Base-by-base conservation (phyloP, 2,888 invertebrate species). In the Chrysomela aeneicollis region DNA sequence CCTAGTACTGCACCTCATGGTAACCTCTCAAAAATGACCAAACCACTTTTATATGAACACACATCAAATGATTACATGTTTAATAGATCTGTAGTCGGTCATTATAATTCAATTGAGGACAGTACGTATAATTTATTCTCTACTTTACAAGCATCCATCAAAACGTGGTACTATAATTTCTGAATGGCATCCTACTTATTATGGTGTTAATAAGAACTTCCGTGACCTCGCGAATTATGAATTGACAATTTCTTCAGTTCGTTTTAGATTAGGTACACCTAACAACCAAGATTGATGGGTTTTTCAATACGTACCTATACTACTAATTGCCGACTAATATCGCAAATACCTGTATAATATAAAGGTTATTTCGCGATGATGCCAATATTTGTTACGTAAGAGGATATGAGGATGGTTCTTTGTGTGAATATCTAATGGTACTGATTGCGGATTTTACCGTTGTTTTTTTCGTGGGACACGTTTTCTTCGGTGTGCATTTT, bases 391-490 rank as follows among this genome's bases (percentile, higher is more conserved):
- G 42, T 42, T 42, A 42, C 12, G 42, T 42, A 42, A 42, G 42
- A 42, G 42, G 42, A 42, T 42, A 42, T 15, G 42, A 42, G 42
- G 42, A 42, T 42, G 15, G 42, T 42, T 42, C 42, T 42, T 42
- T 42, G 42, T 42, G 15, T 6, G n/a, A 15, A 15, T 4, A 42
- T 42, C 12, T 2, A 26, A 15, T 15, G 15, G n/a, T 35, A 15
- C 42, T 42, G 42, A 42, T 42, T 42, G n/a, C 42, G 3, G 42
- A 15, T 42, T 42, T 42, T 42, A 42, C 42, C 42, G 42, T 42
- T 15, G 42, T 42, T 42, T 42, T 42, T 35, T 42, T 42, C 3
- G 42, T 15, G 42, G 42, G 15, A 42, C 42, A 42, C 8, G 42
- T 42, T 42, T 42, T 42, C 42, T 15, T 2, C 1, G 2, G 15